Conservation (phyloP, 2,888 invertebrate genomes). For the Protophormia terraenovae region DNA sequence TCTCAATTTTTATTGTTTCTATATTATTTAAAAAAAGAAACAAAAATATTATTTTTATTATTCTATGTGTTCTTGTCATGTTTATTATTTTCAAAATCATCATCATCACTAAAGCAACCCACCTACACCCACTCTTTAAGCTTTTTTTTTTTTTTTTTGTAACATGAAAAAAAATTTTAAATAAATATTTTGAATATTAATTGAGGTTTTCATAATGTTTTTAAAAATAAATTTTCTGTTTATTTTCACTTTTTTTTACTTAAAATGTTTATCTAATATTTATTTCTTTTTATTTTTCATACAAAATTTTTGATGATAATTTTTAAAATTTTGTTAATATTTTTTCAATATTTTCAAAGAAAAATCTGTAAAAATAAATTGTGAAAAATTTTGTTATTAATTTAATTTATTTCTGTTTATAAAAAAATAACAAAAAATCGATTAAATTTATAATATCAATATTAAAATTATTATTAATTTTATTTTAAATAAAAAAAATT, state of each 20-base stretch:
- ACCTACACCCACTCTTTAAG: neutral
- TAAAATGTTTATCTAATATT: neutral
- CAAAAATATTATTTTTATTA: neutral
- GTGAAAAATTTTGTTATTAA: too few relatives aligned
- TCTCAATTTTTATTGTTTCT: neutral
- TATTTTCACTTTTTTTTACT: conserved; percentile 30
- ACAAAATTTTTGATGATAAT: neutral
- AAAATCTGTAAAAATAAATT: too few relatives aligned
- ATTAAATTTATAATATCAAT: too few relatives aligned
- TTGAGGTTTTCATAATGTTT: conserved; percentile 38
- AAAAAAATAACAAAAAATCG: too few relatives aligned
- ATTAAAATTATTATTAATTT: too few relatives aligned
- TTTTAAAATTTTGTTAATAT: neutral
- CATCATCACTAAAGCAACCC: neutral
- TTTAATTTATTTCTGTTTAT: too few relatives aligned
- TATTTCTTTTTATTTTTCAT: neutral
- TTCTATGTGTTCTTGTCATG: conserved; percentile 47
- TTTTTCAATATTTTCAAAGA: too few relatives aligned
- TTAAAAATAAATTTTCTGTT: conserved; percentile 48
- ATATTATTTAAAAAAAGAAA: neutral
- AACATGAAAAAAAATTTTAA: neutral
- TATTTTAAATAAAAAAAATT: too few relatives aligned
- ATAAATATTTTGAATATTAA: conserved; percentile 35
- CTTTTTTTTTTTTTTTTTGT: neutral
- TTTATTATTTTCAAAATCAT: conserved; percentile 48